phyloP scores from a whole-genome alignment of 2,797 vertebrate species.

The Channallabes apus region DNA sequence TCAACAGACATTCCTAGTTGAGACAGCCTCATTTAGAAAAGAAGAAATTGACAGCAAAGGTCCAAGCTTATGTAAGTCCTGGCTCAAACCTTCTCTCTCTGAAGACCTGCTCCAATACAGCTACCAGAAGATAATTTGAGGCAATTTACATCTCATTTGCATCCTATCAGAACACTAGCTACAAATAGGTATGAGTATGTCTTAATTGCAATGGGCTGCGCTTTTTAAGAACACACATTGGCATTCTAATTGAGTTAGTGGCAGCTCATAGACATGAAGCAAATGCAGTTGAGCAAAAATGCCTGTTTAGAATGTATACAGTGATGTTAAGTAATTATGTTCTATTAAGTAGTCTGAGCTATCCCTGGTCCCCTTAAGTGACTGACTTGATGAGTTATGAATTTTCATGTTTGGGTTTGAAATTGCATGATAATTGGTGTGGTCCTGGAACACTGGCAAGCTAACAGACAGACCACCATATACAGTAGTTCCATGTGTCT shows the following conservation, averaged over 20 bases:
- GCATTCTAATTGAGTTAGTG: constrained; percentile 78
- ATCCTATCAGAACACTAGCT: constrained; percentile 80
- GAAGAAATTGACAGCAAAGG: constrained; percentile 60
- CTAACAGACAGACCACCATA: background rate
- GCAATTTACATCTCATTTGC: constrained; percentile 80
- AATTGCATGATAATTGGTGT: constrained; percentile 29
- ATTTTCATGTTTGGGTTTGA: constrained; percentile 43
- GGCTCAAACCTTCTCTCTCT: constrained; percentile 72
- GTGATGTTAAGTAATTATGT: constrained; percentile 71
- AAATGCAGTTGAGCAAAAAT: constrained; percentile 61
- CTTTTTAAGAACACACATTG: constrained; percentile 76
- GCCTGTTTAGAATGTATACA: constrained; percentile 66
- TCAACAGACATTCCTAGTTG: constrained; percentile 6
- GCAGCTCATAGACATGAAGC: constrained; percentile 63
- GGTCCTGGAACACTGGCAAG: background rate
- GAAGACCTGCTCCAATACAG: constrained; percentile 69
- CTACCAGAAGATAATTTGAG: constrained; percentile 75
- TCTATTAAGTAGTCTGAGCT: constrained; percentile 54
- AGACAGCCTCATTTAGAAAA: background rate
- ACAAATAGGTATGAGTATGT: constrained; percentile 81
- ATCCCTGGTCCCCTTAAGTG: constrained; percentile 49
- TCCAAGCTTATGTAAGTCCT: constrained; percentile 65
- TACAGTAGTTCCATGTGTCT: background rate
- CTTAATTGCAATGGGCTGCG: constrained; percentile 79
- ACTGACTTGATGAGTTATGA: constrained; percentile 47